Evolutionary conservation across 2,113 vertebrate genomes (phyloP).

Genomic region (Addax nasomaculatus): DNA sequence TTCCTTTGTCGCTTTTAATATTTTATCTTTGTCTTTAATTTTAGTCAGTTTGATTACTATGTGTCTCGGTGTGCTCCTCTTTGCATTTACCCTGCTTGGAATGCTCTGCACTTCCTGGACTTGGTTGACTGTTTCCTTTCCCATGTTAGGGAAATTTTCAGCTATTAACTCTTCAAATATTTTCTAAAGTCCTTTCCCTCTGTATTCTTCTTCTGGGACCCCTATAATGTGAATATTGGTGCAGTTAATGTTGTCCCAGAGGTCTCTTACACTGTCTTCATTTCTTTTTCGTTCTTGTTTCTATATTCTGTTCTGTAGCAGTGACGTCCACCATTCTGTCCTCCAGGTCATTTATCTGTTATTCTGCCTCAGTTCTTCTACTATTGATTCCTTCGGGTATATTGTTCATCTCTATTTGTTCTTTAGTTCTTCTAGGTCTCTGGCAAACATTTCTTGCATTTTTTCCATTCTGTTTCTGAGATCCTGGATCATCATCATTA

Average conservation of each 20-base stretch:
- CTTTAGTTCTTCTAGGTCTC: neutral
- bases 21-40: neutral
- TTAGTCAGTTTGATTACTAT: neutral
- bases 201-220: neutral
- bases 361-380: neutral
- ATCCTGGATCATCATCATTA: neutral
- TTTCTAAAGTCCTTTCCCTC: neutral
- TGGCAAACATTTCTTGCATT: neutral
- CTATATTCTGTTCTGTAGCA: neutral
- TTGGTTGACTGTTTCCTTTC: neutral
- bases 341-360: neutral
- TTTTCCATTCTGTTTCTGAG: neutral
- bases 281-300: neutral
- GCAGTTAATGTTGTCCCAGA: neutral
- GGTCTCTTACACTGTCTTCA: neutral
- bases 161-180: neutral
- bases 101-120: neutral
- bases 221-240: neutral
- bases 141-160: neutral
- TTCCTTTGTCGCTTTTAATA: neutral
- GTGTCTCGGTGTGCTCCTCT: neutral
- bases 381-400: neutral
- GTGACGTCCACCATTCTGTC: neutral
- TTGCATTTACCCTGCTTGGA: neutral
- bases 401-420: neutral